phyloP scores from a whole-genome alignment of 1,140 invertebrate genomes.

The Platorchestia sp. region DNA sequence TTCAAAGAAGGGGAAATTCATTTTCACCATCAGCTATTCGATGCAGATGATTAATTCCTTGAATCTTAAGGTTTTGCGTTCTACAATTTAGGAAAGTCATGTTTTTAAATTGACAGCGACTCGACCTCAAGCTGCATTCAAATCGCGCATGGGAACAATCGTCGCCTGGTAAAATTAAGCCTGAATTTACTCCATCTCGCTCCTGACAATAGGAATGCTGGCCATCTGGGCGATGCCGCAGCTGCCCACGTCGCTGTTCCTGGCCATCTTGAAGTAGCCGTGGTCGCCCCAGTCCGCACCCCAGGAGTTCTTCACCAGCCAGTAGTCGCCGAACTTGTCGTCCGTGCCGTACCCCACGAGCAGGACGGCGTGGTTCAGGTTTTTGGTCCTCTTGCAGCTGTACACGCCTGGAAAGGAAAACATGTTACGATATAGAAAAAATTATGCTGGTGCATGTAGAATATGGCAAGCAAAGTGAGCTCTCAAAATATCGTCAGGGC shows the following conservation, averaged over 20 bases:
- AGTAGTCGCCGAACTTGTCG: conserved; percentile 79
- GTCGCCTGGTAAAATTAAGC: too few species aligned
- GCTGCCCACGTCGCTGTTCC: conserved; percentile 84
- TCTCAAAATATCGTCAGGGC: not conserved
- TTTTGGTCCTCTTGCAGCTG: conserved; percentile 77
- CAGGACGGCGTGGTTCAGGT: conserved; percentile 90
- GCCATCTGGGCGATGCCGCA: conserved; percentile 90
- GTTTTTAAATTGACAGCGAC: too few species aligned
- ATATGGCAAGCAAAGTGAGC: not conserved
- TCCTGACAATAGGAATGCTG: conserved; percentile 82
- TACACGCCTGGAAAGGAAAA: conserved; percentile 68
- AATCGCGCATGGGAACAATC: not conserved
- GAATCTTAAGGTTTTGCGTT: too few species aligned
- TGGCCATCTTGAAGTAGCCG: conserved; percentile 91
- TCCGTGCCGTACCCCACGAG: conserved; percentile 86
- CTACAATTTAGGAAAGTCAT: too few species aligned
- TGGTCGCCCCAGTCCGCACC: conserved; percentile 84
- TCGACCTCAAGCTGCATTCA: too few species aligned
- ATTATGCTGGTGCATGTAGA: not conserved
- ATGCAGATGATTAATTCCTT: too few species aligned
- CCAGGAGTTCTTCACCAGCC: conserved; percentile 90
- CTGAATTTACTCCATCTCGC: conserved; percentile 68
- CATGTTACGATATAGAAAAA: not conserved
- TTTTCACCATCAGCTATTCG: too few species aligned
- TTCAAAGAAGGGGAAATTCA: too few species aligned